Conservation (phyloP, 2,113 vertebrate genomes). For the Zootoca vivipara region DNA sequence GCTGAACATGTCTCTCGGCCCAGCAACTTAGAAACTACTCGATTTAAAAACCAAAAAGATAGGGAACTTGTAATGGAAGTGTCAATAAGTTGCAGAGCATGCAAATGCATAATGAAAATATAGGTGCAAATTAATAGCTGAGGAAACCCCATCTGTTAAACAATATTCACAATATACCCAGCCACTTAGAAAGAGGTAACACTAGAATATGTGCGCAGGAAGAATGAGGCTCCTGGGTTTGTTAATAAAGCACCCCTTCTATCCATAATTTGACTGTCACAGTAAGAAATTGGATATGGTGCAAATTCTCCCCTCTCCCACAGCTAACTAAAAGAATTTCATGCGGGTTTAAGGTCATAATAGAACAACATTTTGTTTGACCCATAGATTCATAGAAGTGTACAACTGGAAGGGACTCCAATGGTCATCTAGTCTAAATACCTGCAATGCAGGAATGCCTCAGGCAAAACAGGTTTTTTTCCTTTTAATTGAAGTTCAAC, state of each 20-base stretch:
- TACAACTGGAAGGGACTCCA: too few species aligned
- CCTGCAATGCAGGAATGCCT: not conserved
- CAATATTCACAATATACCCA: not conserved
- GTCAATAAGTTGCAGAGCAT: constrained; percentile 39
- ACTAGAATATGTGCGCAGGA: not conserved
- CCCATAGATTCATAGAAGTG: too few species aligned
- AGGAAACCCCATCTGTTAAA: constrained; percentile 37
- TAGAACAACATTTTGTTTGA: too few species aligned
- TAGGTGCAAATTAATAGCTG: constrained; percentile 24
- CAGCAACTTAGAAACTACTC: not conserved
- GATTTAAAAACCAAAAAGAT: not conserved
- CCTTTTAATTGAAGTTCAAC: not conserved
- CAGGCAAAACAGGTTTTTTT: not conserved
- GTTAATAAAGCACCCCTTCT: constrained; percentile 50
- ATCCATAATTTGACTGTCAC: not conserved
- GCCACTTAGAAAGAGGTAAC: not conserved
- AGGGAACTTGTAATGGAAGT: not conserved
- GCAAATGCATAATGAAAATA: not conserved
- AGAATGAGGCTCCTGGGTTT: constrained; percentile 50
- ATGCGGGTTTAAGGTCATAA: too few species aligned
- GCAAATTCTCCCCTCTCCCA: constrained; percentile 37
- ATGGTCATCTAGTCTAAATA: too few species aligned
- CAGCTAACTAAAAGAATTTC: too few species aligned
- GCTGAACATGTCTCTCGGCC: not conserved
- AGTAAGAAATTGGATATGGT: constrained; percentile 53